A percentile compares a stretch with the other conserved stretches of the same genome.
phyloP scores from a whole-genome alignment of 1,140 invertebrate genomes.

The Ditylenchus dipsaci region DNA sequence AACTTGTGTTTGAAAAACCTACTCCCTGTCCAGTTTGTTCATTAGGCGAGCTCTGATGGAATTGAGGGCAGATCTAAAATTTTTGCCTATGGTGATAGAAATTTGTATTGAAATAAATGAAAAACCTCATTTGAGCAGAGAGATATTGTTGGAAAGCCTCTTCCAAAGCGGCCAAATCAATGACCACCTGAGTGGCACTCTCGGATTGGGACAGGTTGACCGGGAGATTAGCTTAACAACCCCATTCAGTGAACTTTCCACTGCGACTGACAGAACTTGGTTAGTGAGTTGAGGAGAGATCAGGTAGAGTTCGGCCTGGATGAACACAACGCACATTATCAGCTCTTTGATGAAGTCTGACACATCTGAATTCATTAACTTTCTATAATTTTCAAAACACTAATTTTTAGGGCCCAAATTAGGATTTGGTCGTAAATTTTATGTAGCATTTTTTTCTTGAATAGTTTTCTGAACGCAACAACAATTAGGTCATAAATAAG shows the following conservation, averaged over 20 bases:
- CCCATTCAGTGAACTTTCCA: constrained; percentile 30
- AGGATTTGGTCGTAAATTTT: too few species aligned
- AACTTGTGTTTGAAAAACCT: neutral
- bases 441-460: too few species aligned
- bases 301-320: constrained; percentile 52
- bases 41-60: constrained; percentile 31
- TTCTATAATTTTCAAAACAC: too few species aligned
- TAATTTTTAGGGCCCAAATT: too few species aligned
- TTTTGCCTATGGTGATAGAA: constrained; percentile 1
- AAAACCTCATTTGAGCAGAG: constrained; percentile 12
- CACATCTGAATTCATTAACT: constrained; percentile 56
- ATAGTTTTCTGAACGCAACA: too few species aligned
- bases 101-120: neutral
- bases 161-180: constrained; percentile 50
- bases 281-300: constrained; percentile 43
- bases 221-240: constrained; percentile 23
- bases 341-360: constrained; percentile 56
- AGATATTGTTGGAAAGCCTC: constrained; percentile 44
- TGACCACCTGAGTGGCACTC: constrained; percentile 43
- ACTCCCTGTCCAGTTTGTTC: constrained; percentile 30
- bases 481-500: too few species aligned
- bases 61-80: constrained; percentile 23
- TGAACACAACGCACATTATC: constrained; percentile 52
- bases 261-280: constrained; percentile 33
- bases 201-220: constrained; percentile 16